Evolutionary conservation across 2,113 vertebrate genomes (phyloP), one percentile per base, ranked within the genome.

Genomic region (Elgaria multicarinata): DNA sequence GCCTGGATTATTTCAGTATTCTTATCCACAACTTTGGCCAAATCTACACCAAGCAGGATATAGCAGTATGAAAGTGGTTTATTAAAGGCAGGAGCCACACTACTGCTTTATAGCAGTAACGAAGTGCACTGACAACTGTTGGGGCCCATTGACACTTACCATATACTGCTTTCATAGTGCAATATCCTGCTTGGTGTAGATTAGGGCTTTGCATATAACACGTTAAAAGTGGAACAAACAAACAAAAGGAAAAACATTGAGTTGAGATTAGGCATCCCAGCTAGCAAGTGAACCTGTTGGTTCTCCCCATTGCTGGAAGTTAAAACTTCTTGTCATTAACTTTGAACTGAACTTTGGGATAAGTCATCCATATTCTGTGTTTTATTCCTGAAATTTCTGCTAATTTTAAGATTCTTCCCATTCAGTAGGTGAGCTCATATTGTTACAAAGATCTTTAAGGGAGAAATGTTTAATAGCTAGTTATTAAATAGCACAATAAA

Each of bases 401-500:
- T n/a, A 3, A 50, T 86, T 39, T 85, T 89, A 31, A 6, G 72
- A 33, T 14, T 80, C n/a, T 83, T 92, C 78, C 85, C 1, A 31
- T 86, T 3, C 6, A 44, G 0, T 79, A 90, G 55, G 2, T 74
- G 74, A 91, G 39, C 36, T 75, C 10, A 2, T 50, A 13, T 66
- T 12, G 0, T 50, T 85, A 55, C n/a, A 86, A 33, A 87, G 36
- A 83, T 0, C 6, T 85, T 0, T 46, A 88, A 67, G 92, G 66
- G 39, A 75, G 33, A 36, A 85, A 92, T 93, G 94, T 36, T 91
- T 81, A 90, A 84, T 22, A 90, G 81, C 18, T 84, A 44, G 72
- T 50, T 20, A 44, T 92, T 88, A 95, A 91, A 88, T 36, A 13
- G 2, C n/a, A 74, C 22, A 62, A 31, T 88, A 89, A 93, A 88